These are phyloP conservation scores for Luperina testacea DNA, from an alignment of 2,888 invertebrate genomes.

Conservation along the genomic window DNA sequence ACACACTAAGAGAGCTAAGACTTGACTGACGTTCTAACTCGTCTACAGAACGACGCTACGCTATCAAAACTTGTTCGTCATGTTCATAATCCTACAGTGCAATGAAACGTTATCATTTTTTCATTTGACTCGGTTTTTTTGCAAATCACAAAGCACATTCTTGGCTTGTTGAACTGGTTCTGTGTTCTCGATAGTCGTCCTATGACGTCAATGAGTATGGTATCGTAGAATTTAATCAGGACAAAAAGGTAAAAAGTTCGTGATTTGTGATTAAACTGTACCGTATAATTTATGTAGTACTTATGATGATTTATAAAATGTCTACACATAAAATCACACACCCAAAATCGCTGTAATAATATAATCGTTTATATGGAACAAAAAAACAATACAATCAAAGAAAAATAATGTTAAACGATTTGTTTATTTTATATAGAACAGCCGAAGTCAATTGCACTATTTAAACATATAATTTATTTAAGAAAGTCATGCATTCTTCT, in stretches of 20 bases:
- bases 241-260: constrained; percentile 5
- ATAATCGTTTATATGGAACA: background rate
- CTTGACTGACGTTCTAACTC: background rate
- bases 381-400: background rate
- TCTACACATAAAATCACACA: background rate
- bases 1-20: background rate
- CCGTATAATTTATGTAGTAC: background rate
- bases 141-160: constrained; percentile 19
- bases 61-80: background rate
- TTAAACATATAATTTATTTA: too few relatives aligned
- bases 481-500: too few relatives aligned
- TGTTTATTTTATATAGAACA: too few relatives aligned
- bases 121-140: constrained; percentile 15
- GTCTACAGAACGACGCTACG: background rate
- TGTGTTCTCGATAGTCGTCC: constrained; percentile 10
- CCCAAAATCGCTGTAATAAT: background rate
- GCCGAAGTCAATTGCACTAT: too few relatives aligned
- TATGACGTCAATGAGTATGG: constrained; percentile 46
- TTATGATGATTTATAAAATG: background rate
- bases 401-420: background rate
- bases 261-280: constrained; percentile 4
- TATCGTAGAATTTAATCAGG: constrained; percentile 14
- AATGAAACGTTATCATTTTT: constrained; percentile 16
- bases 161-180: constrained; percentile 32
- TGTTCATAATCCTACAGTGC: constrained; percentile 4